phyloP scores from a whole-genome alignment of 2,888 invertebrate genomes.

The Linnaemya vulpina region DNA sequence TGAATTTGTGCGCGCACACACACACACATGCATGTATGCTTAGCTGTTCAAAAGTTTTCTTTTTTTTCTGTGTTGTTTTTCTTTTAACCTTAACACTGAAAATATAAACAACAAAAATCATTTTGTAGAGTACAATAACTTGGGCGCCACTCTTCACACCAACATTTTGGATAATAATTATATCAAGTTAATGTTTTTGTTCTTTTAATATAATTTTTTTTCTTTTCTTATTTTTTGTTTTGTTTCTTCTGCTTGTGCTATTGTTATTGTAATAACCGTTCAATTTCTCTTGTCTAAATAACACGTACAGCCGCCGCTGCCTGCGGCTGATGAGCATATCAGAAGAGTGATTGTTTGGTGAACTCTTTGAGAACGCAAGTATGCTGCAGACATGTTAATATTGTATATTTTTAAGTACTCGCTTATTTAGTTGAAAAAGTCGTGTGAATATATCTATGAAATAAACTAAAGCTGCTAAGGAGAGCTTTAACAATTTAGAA shows the following conservation, averaged over 20 bases:
- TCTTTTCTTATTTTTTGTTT: constrained; percentile 12
- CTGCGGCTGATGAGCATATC: neutral
- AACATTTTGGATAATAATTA: constrained; percentile 37
- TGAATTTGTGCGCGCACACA: too few relatives aligned
- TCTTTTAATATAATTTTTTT: constrained; percentile 4
- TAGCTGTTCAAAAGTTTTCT: neutral
- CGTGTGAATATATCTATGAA: neutral
- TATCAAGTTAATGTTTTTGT: constrained; percentile 29
- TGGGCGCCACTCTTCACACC: constrained; percentile 5
- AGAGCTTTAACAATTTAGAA: neutral
- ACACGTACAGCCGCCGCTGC: constrained; percentile 1
- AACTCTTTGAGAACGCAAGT: constrained; percentile 18
- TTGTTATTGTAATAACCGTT: neutral
- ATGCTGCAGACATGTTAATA: neutral
- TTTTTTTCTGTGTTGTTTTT: neutral
- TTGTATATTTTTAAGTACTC: neutral
- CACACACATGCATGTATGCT: neutral
- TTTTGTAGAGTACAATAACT: constrained; percentile 7
- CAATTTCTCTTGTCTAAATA: constrained; percentile 1
- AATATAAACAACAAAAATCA: neutral
- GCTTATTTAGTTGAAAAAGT: neutral
- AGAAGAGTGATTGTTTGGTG: neutral
- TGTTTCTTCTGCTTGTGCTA: neutral
- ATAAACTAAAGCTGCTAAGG: neutral
- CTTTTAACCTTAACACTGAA: neutral